Percentiles rank a stretch among this genome's conserved stretches.
Conservation (phyloP, 2,888 invertebrate species). For the Tetheella fluctuosa region DNA sequence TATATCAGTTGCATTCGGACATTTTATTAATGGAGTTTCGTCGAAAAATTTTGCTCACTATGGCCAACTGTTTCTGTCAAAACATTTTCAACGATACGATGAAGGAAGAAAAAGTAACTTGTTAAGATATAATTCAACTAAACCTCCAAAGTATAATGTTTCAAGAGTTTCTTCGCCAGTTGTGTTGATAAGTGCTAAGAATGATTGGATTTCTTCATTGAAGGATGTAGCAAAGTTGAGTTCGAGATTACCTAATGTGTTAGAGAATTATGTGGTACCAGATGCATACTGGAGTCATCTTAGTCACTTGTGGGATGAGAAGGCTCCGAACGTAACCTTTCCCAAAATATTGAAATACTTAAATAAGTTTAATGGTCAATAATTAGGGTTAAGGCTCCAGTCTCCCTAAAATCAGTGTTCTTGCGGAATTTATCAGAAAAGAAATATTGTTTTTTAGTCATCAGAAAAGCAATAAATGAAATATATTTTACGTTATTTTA, state of each 20-base stretch:
- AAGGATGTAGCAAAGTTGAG: slow-evolving; percentile 82
- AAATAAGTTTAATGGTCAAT: slow-evolving; percentile 34
- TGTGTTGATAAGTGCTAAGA: slow-evolving; percentile 64
- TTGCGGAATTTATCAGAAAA: no score
- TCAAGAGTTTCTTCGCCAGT: slow-evolving; percentile 62
- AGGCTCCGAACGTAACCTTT: slow-evolving; percentile 54
- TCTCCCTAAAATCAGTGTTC: no score
- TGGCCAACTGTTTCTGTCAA: slow-evolving; percentile 73
- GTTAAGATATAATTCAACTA: slow-evolving; percentile 55
- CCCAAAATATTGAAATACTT: slow-evolving; percentile 61
- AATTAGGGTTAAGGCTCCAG: no score
- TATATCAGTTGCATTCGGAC: slow-evolving; percentile 79
- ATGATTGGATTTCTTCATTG: slow-evolving; percentile 86
- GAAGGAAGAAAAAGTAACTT: slow-evolving; percentile 63
- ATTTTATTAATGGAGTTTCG: slow-evolving; percentile 82
- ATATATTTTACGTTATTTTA: no score
- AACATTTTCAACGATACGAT: slow-evolving; percentile 66
- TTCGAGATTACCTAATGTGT: slow-evolving; percentile 81
- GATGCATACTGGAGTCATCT: slow-evolving; percentile 76
- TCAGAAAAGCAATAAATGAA: no score
- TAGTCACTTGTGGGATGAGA: slow-evolving; percentile 65
- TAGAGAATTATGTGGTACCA: slow-evolving; percentile 84
- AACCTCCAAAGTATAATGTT: slow-evolving; percentile 68
- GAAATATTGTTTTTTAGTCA: no score
- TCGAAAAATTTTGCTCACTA: slow-evolving; percentile 76